phyloP scores from a whole-genome alignment of 2,888 invertebrate species.

The Scaptomyza polygonia region DNA sequence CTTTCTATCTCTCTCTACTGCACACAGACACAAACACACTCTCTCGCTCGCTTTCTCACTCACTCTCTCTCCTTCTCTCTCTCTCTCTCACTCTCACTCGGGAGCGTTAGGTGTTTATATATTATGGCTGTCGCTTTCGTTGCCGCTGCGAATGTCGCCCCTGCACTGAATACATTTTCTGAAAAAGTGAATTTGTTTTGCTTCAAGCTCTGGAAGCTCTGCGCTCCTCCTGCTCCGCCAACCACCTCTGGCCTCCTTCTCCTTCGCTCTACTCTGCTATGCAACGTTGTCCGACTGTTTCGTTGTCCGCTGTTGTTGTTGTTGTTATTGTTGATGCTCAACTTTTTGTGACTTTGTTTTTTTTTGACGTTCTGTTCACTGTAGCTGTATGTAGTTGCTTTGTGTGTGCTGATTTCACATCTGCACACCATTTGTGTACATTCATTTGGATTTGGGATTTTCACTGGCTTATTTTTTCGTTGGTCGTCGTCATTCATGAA shows the following conservation, averaged over 20 bases:
- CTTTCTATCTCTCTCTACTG: not conserved
- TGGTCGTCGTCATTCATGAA: slow-evolving; percentile 58
- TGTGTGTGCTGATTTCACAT: slow-evolving; percentile 14
- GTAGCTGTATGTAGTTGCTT: slow-evolving; percentile 8
- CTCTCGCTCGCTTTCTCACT: not conserved
- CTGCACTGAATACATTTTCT: slow-evolving; percentile 82
- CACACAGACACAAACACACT: not conserved
- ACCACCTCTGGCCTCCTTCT: slow-evolving; percentile 19
- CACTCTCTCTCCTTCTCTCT: not conserved
- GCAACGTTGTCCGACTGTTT: slow-evolving; percentile 11
- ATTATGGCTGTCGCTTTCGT: slow-evolving; percentile 73
- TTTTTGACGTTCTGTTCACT: not conserved
- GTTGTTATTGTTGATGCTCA: slow-evolving; percentile 11
- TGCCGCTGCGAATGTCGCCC: slow-evolving; percentile 81
- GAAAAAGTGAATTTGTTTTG: slow-evolving; percentile 74
- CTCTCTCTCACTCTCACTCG: not conserved
- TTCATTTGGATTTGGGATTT: slow-evolving; percentile 33
- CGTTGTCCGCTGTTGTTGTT: slow-evolving; percentile 19
- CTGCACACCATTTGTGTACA: slow-evolving; percentile 20
- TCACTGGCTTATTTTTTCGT: slow-evolving; percentile 8
- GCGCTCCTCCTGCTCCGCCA: slow-evolving; percentile 12
- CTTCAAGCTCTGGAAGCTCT: slow-evolving; percentile 41
- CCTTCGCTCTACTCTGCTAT: slow-evolving; percentile 14
- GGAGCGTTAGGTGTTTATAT: slow-evolving; percentile 30
- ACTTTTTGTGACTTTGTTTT: not conserved